Evolutionary conservation across 2,888 invertebrate species (phyloP), one percentile per base, ranked within the genome.

Genomic region (Pomacea canaliculata): DNA sequence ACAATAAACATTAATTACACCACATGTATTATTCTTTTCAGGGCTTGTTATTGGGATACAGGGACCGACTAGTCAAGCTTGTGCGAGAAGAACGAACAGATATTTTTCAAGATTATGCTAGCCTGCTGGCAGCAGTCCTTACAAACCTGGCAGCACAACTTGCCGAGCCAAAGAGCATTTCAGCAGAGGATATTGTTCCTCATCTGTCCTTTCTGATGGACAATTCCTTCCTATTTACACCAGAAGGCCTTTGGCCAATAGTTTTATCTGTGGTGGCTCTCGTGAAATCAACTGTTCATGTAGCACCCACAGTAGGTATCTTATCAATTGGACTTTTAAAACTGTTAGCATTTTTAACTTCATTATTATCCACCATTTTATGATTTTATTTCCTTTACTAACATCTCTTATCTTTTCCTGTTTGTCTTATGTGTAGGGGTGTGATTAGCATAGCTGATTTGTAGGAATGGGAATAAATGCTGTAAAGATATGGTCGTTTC

Each of bases 181-280:
- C 74, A 46, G 74, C 74, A 13, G 69, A 74, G 16, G 69, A 74
- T 2, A 46, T 73, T 59, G 74, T 74, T 4, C 65, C 85, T 65
- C 79, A 81, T 10, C 81, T 85, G 59, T 86, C 87, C 1, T 81
- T 79, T 51, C 78, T 88, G 23, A 84, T 88, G 83, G 88, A 88
- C 56, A 85, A 85, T 69, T 76, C 81, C 3, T 82, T 82, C 49
- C 71, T 85, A 46, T 80, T 86, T 65, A 86, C 87, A 3, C 79
- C 85, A 0, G 77, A 84, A 68, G 85, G 85, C 7, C 77, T 85
- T 18, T 84, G 82, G 78, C 75, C 80, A 23, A 75, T 86, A 7
- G 78, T 83, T 18, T 71, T 80, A 51, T 82, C 83, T 12, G 72
- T 88, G 5, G 78, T 81, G 49, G 72, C 78, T n/a, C 78, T 87